Evolutionary conservation across 2,797 vertebrate genomes (phyloP).

Genomic region (Tangara arthus): DNA sequence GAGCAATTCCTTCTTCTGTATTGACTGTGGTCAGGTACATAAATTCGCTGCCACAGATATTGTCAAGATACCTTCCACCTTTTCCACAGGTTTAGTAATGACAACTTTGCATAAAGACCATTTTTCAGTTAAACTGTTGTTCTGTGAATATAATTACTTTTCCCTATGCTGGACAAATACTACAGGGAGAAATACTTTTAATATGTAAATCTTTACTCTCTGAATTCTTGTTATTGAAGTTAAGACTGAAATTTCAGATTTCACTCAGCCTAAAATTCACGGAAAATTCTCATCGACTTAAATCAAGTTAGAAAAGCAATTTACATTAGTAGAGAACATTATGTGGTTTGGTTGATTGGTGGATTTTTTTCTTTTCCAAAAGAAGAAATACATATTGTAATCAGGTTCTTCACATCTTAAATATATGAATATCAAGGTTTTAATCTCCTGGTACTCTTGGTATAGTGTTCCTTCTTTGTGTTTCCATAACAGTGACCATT

Average conservation of each 20-base stretch:
- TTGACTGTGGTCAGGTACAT: neutral
- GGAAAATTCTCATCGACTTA: neutral
- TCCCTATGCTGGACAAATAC: neutral
- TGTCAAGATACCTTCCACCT: neutral
- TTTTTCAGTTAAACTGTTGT: neutral
- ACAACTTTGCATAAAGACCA: neutral
- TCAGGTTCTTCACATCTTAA: neutral
- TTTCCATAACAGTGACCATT: neutral
- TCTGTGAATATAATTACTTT: neutral
- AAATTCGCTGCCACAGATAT: neutral
- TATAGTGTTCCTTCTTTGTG: neutral
- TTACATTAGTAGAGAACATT: neutral
- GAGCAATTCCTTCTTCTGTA: neutral
- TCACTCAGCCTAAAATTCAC: neutral
- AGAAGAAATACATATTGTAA: neutral
- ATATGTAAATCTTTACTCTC: neutral
- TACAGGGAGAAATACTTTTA: neutral
- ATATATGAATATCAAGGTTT: neutral
- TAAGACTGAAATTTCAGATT: neutral
- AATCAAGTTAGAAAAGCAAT: neutral
- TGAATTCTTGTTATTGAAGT: neutral
- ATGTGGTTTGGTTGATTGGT: neutral
- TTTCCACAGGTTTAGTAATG: neutral
- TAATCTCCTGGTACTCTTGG: neutral
- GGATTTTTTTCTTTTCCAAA: neutral